Evolutionary conservation across 2,113 vertebrate species (phyloP).

Genomic region (Apodemus speciosus): DNA sequence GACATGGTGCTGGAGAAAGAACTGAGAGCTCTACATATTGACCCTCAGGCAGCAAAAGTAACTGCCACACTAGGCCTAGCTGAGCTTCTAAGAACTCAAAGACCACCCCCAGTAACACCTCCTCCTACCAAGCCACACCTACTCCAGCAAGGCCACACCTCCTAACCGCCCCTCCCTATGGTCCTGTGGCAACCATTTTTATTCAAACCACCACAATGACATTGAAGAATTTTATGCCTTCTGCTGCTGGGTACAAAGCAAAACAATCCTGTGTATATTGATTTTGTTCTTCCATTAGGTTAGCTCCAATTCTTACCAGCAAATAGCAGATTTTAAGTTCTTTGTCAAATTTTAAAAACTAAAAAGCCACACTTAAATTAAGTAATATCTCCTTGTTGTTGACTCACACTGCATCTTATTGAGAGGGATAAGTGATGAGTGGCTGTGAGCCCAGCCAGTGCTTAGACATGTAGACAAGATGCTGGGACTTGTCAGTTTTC

Average conservation of each 20-base stretch:
- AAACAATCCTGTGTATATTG: not conserved
- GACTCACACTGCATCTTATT: constrained; percentile 28
- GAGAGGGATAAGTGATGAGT: not conserved
- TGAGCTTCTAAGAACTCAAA: not conserved
- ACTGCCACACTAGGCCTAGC: not conserved
- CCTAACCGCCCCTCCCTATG: not conserved
- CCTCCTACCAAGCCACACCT: not conserved
- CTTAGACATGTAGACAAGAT: not conserved
- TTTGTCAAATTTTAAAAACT: constrained; percentile 55
- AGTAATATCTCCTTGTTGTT: constrained; percentile 33
- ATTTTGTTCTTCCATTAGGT: not conserved
- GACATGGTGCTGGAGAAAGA: not conserved
- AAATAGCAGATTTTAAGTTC: constrained; percentile 17
- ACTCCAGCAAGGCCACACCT: not conserved
- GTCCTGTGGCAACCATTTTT: not conserved
- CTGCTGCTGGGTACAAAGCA: not conserved
- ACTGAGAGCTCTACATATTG: not conserved
- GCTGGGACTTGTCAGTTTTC: constrained; percentile 32
- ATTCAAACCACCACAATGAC: not conserved
- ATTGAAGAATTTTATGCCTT: not conserved
- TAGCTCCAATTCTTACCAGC: constrained; percentile 10
- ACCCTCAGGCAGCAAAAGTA: not conserved
- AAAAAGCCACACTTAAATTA: constrained; percentile 3
- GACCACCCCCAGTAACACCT: not conserved
- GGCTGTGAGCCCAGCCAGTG: not conserved